phyloP scores from a whole-genome alignment of 2,113 vertebrate species.

The Malurus cyaneus region DNA sequence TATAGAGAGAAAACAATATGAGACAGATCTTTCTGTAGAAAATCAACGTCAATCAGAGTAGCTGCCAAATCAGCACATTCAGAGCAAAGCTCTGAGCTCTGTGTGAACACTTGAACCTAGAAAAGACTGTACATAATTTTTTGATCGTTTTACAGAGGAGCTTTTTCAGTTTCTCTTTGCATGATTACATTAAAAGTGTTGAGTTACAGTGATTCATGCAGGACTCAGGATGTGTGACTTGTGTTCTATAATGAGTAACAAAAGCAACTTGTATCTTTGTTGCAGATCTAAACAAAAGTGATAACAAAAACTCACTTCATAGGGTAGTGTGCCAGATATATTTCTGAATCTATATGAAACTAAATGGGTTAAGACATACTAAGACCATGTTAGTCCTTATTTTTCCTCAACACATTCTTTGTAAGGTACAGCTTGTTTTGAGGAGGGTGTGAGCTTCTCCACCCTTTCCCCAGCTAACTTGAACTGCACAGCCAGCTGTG shows the following conservation, averaged over 20 bases:
- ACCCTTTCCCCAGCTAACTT: not conserved
- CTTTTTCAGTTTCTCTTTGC: not conserved
- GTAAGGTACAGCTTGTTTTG: not conserved
- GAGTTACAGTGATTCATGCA: not conserved
- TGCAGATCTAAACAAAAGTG: not conserved
- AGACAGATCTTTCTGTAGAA: not conserved
- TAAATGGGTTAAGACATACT: not conserved
- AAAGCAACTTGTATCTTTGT: not conserved
- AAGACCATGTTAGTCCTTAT: not conserved
- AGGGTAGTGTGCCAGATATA: not conserved
- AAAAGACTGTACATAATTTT: not conserved
- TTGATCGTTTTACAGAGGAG: not conserved
- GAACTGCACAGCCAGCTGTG: not conserved
- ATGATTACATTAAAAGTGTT: not conserved
- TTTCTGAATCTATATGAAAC: not conserved
- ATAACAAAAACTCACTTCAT: not conserved
- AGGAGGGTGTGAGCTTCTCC: fast-evolving
- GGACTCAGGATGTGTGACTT: not conserved
- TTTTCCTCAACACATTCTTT: not conserved
- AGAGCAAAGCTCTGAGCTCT: not conserved
- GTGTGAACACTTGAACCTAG: not conserved
- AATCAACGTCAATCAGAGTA: not conserved
- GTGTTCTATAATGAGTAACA: not conserved
- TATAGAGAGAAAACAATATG: not conserved
- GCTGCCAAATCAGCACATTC: not conserved